Evolutionary conservation across 2,113 vertebrate species (phyloP), one percentile per base, ranked within the genome.

Genomic region (Pardalotus punctatus): DNA sequence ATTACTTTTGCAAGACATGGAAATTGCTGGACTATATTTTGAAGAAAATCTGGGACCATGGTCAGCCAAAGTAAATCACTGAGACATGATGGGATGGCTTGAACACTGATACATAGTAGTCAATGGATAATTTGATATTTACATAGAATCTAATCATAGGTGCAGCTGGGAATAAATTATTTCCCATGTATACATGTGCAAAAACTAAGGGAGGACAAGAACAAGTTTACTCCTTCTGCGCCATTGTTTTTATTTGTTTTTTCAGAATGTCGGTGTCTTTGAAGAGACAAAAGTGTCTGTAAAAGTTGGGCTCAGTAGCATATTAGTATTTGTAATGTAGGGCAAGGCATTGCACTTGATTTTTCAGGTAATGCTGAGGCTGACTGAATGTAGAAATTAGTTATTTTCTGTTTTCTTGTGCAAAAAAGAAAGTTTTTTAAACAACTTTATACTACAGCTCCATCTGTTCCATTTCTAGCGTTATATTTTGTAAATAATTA

Each of bases 61-160:
- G 64, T 96, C 77, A 93, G 38, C 60, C 54, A 20, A 2, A 65
- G 51, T 92, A 54, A 74, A 61, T 65, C 86, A 50, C 62, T 48
- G 48, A 96, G 21, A 60, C 51, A 38, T 65, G 31, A 71, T 73
- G 50, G 28, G 38, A 64, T 89, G 38, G 24, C 81, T 73, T 67
- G 15, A 94, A 28, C 72, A 89, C 51, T 96, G 72, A 90, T 72
- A 81, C 61, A 40, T 73, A 88, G 67, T 94, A 88, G 72, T 83
- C 45, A 80, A 3, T 81, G 65, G 38, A 86, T 93, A 22, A 86
- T 42, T 73, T 96, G 86, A 92, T 76, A 57, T 97, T 96, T 96
- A 81, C 80, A n/a, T 50, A 90, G 85, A 96, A 71, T 31, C 31
- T 85, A 72, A 78, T 87, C 60, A 84, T 65, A 94, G 48, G 62